These are phyloP conservation scores for Anseranas semipalmata DNA, from an alignment of 2,113 vertebrate species.

Conservation along the genomic window DNA sequence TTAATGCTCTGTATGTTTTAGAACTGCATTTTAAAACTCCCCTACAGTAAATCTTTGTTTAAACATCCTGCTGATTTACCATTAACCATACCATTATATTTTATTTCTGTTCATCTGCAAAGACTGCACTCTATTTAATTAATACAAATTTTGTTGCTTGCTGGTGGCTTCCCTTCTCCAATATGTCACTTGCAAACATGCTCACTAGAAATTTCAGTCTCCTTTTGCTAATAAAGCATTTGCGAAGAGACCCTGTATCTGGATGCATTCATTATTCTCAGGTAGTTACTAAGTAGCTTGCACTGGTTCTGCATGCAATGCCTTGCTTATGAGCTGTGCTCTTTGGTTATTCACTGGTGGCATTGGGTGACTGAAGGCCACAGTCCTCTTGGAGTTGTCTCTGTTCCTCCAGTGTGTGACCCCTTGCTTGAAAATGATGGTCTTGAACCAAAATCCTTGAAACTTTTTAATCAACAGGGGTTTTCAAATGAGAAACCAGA, in stretches of 20 bases:
- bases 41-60: constrained; percentile 22
- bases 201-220: background rate
- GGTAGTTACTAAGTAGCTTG: constrained; percentile 47
- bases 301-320: background rate
- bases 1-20: constrained; percentile 16
- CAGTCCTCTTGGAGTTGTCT: background rate
- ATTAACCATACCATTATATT: constrained; percentile 12
- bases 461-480: background rate
- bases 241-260: constrained; percentile 22
- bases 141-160: background rate
- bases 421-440: background rate
- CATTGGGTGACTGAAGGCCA: background rate
- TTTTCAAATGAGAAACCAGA: background rate
- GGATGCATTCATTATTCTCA: constrained; percentile 26
- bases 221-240: constrained; percentile 1
- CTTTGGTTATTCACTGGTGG: background rate
- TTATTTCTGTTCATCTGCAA: constrained; percentile 35
- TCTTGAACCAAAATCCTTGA: background rate
- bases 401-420: no score
- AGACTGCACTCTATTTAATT: background rate
- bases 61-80: constrained; percentile 18
- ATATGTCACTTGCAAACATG: background rate
- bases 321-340: background rate
- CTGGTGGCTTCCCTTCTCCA: background rate
- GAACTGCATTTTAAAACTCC: background rate